Percentiles rank a stretch among this genome's conserved stretches.
These are phyloP conservation scores for Tryphoninae sp. DNA, from an alignment of 2,888 invertebrate genomes.

Conservation along the genomic window DNA sequence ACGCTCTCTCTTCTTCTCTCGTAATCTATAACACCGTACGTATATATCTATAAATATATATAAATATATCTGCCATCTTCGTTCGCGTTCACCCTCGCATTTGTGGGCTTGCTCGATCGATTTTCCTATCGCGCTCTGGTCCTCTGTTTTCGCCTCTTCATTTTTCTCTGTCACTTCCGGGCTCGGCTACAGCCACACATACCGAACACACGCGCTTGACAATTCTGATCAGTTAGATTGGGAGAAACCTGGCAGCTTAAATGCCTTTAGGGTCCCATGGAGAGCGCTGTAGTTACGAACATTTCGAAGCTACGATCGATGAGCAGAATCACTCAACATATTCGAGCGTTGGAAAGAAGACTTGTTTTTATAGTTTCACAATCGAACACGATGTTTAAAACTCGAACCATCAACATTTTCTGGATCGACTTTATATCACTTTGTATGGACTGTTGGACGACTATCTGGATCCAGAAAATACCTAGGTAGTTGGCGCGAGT, in stretches of 20 bases:
- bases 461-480: too few relatives aligned
- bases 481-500: too few relatives aligned
- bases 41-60: not conserved
- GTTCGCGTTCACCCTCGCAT: constrained; percentile 32
- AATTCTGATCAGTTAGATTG: constrained; percentile 55
- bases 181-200: not conserved
- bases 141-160: constrained; percentile 29
- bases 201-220: constrained; percentile 43
- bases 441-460: too few relatives aligned
- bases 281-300: constrained; percentile 15
- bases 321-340: not conserved
- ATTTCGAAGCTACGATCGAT: constrained; percentile 4
- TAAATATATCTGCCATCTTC: constrained; percentile 13
- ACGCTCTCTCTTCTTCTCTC: constrained; percentile 43
- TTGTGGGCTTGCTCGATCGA: constrained; percentile 49
- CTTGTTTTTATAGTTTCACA: not conserved
- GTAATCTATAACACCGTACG: constrained; percentile 11
- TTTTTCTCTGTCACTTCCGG: constrained; percentile 36
- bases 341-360: not conserved
- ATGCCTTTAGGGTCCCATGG: constrained; percentile 33
- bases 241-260: constrained; percentile 29
- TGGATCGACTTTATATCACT: too few relatives aligned
- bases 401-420: too few relatives aligned
- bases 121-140: constrained; percentile 42
- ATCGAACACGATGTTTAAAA: too few relatives aligned